Evolutionary conservation across 2,113 vertebrate genomes (phyloP), one percentile per base, ranked within the genome.

Genomic region (Pristiophorus japonicus): DNA sequence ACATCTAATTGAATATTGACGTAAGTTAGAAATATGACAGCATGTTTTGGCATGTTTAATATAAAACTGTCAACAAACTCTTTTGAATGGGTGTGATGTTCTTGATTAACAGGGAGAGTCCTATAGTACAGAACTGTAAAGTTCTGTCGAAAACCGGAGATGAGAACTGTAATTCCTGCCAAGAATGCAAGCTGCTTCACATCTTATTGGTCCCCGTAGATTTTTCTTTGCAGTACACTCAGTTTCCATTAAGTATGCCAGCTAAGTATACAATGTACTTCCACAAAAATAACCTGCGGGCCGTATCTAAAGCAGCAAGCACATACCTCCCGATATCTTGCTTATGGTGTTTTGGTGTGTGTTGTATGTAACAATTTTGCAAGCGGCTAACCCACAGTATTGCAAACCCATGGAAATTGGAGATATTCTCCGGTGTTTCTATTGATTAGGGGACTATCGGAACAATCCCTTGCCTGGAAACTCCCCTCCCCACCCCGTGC

Each of bases 261-360:
- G 30, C 65, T 27, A 67, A 94, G 65, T 47, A 94, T 65, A 94
- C 66, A 70, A 94, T 73, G 93, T 73, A 70, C 42, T 94, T 94
- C 66, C 93, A 94, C 38, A 94, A 94, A 94, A 94, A 70, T 51
- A 94, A 18, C 65, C 65, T 73, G 42, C 24, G 38, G 42, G 65
- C 27, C 12, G 30, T 30, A 45, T 70, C 66, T 73, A 94, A 94
- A 94, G 30, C 65, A 47, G 34, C 42, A 73, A 59, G 4, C 93
- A 27, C 62, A 66, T 42, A 66, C 24, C 66, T 94, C 24, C 65
- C 24, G 87, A 59, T 14, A 59, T 59, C 30, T 62, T 90, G 30
- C 87, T 62, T 27, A 34, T 62, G 70, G 34, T 75, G 3, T 8
- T 73, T 73, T 73, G 3, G 24, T 14, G 0, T 55, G 22, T 24